Base-by-base conservation (phyloP, 2,113 vertebrate species). In the Pseudorhombus dupliciocellatus region DNA sequence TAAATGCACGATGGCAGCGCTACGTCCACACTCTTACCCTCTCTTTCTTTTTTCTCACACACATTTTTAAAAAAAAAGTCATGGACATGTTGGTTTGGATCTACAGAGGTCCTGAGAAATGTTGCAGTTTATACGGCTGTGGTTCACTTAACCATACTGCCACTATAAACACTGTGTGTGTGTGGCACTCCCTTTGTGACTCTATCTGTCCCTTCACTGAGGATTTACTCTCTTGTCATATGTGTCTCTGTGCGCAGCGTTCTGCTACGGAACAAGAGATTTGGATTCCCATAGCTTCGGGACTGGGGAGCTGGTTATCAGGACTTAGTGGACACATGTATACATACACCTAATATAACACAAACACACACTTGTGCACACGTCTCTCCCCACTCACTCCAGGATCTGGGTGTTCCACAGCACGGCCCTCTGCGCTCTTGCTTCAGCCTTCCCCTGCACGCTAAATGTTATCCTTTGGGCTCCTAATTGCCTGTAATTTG, bases 401-500 rank as follows among this genome's bases (percentile, higher is more conserved):
- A 86, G 71, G 73, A 88, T 83, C 73, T 92, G 93, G 92, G 87
- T 80, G 93, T 92, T 89, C 92, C 90, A 91, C 84, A 81, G 75
- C 63, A 71, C 59, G 78, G 63, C 70, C 78, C 74, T 87, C 77
- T 77, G 79, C 85, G 77, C 84, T 87, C 84, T 74, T 84, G 70
- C 83, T 69, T 53, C 57, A 7, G 79, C 87, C 84, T 74, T 88
- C 79, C 78, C 75, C 88, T 81, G 77, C 81, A 75, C 84, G 84
- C 90, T 93, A 84, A 93, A 92, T 91, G 91, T 93, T 94, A 92
- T 93, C 91, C 89, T 88, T 92, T 89, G 84, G 90, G 91, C 85
- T 62, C 80, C 88, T 92, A 94, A 94, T 92, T 89, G 93, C 86
- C 89, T 76, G 92, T 91, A 87, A 91, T 90, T 88, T 93, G 75